phyloP scores from a whole-genome alignment of 1,140 invertebrate species.

The Procambarus clarkii region DNA sequence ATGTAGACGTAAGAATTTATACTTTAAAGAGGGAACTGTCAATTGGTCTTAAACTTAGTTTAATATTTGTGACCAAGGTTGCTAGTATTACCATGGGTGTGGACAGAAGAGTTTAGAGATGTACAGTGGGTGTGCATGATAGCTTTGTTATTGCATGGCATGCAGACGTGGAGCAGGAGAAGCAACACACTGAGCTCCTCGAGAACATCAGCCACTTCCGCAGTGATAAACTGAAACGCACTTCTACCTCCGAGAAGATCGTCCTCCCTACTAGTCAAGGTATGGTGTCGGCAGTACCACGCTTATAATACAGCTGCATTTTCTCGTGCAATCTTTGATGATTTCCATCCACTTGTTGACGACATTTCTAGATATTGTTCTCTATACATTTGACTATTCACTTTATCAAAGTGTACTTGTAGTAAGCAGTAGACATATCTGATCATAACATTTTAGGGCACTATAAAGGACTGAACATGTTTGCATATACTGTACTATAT shows the following conservation, averaged over 20 bases:
- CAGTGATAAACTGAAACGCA: conserved; percentile 73
- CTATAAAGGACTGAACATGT: no score
- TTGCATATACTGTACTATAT: no score
- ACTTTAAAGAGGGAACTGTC: background rate
- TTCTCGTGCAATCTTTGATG: background rate
- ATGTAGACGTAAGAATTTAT: background rate
- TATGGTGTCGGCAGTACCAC: conserved; percentile 29
- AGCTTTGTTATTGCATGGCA: conserved; percentile 56
- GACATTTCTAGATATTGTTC: no score
- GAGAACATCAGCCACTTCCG: conserved; percentile 74
- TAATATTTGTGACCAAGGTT: no score
- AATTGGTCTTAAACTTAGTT: background rate
- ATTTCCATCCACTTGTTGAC: background rate
- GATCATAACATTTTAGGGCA: no score
- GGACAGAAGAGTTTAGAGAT: conserved; percentile 23
- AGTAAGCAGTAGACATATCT: no score
- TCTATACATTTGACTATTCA: no score
- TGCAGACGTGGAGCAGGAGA: conserved; percentile 74
- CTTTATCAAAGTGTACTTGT: no score
- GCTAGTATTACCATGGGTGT: background rate
- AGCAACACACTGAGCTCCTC: conserved; percentile 74
- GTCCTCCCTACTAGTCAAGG: conserved; percentile 73
- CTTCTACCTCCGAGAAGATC: conserved; percentile 73
- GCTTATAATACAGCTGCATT: no score
- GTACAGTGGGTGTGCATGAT: conserved; percentile 32